Evolutionary conservation across 2,797 vertebrate genomes (phyloP).

Genomic region (Fistularia commersonii): DNA sequence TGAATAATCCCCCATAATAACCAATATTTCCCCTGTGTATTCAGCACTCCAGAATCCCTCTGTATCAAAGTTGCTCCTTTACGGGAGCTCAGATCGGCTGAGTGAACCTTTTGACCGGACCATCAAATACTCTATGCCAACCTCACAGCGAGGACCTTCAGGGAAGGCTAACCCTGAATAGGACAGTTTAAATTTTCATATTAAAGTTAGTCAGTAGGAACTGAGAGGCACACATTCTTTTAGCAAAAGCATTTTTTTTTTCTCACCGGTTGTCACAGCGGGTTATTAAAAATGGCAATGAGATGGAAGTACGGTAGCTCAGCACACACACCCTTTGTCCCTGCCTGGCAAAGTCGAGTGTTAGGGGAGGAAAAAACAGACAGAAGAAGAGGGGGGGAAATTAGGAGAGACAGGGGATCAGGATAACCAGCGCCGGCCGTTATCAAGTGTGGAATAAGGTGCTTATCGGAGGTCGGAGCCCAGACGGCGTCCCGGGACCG

Average conservation of each 20-base stretch:
- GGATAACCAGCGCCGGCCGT: conserved; percentile 8
- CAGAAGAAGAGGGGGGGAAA: neutral
- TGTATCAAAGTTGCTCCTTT: too few relatives aligned
- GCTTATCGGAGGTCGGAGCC: conserved; percentile 37
- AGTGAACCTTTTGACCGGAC: too few relatives aligned
- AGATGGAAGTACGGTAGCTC: conserved; percentile 20
- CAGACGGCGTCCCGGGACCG: conserved; percentile 17
- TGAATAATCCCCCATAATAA: too few relatives aligned
- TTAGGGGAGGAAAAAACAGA: conserved; percentile 1
- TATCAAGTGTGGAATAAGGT: conserved; percentile 16
- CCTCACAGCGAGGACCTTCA: too few relatives aligned
- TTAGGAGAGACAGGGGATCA: conserved; percentile 1
- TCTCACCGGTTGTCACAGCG: neutral
- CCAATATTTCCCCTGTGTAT: too few relatives aligned
- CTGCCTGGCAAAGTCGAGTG: conserved; percentile 11
- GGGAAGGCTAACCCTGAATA: too few relatives aligned
- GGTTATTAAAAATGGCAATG: conserved; percentile 39
- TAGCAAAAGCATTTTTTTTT: conserved; percentile 19
- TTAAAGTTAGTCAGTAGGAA: conserved; percentile 59
- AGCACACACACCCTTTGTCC: neutral
- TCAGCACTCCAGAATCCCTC: too few relatives aligned
- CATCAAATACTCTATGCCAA: too few relatives aligned
- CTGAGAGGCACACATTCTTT: conserved; percentile 24
- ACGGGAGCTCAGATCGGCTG: too few relatives aligned
- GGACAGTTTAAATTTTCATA: conserved; percentile 42